Evolutionary conservation across 2,888 invertebrate species (phyloP).

Genomic region (Syrphus vitripennis): DNA sequence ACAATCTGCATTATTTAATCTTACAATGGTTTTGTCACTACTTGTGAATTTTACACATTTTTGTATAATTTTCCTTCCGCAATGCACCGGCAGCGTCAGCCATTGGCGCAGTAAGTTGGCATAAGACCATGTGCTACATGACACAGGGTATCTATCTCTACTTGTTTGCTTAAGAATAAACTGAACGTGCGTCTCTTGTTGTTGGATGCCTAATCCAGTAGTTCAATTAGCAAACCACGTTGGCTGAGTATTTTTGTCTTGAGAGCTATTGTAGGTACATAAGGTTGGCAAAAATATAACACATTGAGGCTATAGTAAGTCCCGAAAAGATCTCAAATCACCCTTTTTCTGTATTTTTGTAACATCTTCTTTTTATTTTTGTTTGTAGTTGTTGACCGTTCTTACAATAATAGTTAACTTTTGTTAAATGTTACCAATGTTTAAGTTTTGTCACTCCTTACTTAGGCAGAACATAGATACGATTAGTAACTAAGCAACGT

Average conservation of each 20-base stretch:
- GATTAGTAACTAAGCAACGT: too few relatives aligned
- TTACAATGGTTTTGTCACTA: slow-evolving; percentile 68
- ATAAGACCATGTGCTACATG: slow-evolving; percentile 16
- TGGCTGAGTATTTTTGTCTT: not conserved
- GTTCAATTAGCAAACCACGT: slow-evolving; percentile 41
- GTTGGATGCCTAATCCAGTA: not conserved
- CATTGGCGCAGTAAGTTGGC: not conserved
- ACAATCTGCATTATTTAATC: slow-evolving; percentile 63
- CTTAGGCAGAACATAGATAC: too few relatives aligned
- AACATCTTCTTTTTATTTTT: too few relatives aligned
- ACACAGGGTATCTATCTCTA: slow-evolving; percentile 9
- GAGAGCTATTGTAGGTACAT: not conserved
- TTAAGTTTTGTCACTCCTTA: too few relatives aligned
- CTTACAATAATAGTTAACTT: too few relatives aligned
- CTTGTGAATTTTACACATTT: slow-evolving; percentile 67
- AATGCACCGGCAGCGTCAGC: not conserved
- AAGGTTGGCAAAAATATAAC: not conserved
- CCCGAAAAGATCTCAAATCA: not conserved
- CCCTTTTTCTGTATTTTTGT: too few relatives aligned
- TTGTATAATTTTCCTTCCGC: slow-evolving; percentile 56
- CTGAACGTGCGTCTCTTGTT: slow-evolving; percentile 27
- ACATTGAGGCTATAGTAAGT: not conserved
- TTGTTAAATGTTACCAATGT: too few relatives aligned
- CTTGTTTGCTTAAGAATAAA: slow-evolving; percentile 23
- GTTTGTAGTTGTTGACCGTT: too few relatives aligned